phyloP scores from a whole-genome alignment of 2,797 vertebrate species.

The Peromyscus nudipes region DNA sequence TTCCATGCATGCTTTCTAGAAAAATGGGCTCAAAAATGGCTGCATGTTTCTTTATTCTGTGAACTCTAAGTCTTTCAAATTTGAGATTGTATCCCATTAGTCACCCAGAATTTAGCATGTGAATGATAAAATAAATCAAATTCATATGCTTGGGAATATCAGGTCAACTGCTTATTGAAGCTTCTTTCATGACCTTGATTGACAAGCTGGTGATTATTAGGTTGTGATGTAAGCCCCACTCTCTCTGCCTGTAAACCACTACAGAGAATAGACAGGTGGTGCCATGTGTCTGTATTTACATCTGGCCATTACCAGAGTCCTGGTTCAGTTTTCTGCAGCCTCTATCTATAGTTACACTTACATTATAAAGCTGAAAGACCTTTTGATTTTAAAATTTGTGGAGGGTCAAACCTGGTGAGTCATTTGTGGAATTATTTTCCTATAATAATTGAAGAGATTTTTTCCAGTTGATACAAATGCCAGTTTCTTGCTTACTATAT shows the following conservation, averaged over 20 bases:
- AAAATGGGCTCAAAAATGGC: neutral
- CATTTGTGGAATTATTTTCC: slow-evolving; percentile 28
- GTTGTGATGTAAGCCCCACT: slow-evolving; percentile 34
- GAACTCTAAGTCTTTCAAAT: slow-evolving; percentile 79
- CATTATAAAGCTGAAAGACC: slow-evolving; percentile 34
- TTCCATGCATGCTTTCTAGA: slow-evolving; percentile 69
- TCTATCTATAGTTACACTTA: slow-evolving; percentile 49
- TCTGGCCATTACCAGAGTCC: slow-evolving; percentile 19
- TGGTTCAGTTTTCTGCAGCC: slow-evolving; percentile 56
- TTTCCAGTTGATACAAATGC: slow-evolving; percentile 47
- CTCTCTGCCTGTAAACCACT: slow-evolving; percentile 46
- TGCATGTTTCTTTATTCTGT: slow-evolving; percentile 42
- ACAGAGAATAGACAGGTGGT: neutral
- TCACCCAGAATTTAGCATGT: slow-evolving; percentile 76
- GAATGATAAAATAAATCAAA: slow-evolving; percentile 67
- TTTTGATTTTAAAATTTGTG: slow-evolving; percentile 61
- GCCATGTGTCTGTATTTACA: neutral
- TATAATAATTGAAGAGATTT: slow-evolving; percentile 35
- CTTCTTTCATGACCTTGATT: slow-evolving; percentile 4
- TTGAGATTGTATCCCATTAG: slow-evolving; percentile 76
- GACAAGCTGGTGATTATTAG: slow-evolving; percentile 50
- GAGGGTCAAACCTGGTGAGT: slow-evolving; percentile 54
- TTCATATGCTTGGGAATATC: slow-evolving; percentile 69
- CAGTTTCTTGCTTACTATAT: neutral
- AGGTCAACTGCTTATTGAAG: slow-evolving; percentile 61